Conservation (phyloP, 2,797 vertebrate species). For the Silurus aristotelis region DNA sequence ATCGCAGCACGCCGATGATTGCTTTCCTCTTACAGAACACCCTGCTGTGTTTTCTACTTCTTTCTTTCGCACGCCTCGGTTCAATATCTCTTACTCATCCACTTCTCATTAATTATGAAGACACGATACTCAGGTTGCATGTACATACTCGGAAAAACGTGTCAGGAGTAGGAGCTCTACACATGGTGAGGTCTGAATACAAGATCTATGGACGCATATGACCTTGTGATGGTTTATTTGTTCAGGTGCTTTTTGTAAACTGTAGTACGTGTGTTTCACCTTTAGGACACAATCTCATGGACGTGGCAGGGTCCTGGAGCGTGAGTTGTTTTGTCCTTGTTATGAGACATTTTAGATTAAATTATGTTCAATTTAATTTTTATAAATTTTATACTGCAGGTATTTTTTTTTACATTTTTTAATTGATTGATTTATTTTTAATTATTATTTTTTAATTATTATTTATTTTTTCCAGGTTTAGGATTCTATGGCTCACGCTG, state of each 20-base stretch:
- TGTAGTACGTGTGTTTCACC: slow-evolving; percentile 5
- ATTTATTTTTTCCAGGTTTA: slow-evolving; percentile 72
- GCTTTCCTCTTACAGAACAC: not conserved
- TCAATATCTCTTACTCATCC: not conserved
- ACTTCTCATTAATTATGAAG: slow-evolving; percentile 7
- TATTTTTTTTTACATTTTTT: no score
- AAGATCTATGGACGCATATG: not conserved
- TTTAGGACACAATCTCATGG: slow-evolving; percentile 86
- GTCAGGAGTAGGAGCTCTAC: not conserved
- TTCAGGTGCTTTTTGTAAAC: slow-evolving; percentile 9
- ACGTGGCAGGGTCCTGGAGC: slow-evolving; percentile 87
- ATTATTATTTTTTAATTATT: no score
- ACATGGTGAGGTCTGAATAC: not conserved
- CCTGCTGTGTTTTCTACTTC: not conserved
- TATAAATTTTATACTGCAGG: not conserved
- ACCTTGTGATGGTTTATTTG: not conserved
- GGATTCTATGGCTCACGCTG: slow-evolving; percentile 93
- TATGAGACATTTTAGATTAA: not conserved
- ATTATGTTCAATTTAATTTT: not conserved
- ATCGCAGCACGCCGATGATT: not conserved
- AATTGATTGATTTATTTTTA: no score
- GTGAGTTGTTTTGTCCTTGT: slow-evolving; percentile 68
- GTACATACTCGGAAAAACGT: not conserved
- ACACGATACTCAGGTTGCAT: not conserved
- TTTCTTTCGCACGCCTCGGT: not conserved